phyloP scores from a whole-genome alignment of 1,140 invertebrate species.

The Mycetomoellerius zeteki region DNA sequence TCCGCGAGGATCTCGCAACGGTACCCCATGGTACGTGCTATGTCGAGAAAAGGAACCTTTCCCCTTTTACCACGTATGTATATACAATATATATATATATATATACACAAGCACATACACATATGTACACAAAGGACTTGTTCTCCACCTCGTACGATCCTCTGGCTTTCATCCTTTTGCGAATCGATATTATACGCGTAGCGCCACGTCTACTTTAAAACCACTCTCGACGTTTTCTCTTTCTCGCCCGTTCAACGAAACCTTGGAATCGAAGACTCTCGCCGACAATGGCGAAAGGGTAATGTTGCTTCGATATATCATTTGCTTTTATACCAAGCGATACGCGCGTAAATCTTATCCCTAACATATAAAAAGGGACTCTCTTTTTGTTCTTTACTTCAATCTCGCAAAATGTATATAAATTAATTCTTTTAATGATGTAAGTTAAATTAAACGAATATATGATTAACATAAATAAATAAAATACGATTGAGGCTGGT shows the following conservation, averaged over 20 bases:
- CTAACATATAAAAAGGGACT: background rate
- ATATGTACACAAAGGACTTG: background rate
- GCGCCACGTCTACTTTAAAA: conserved; percentile 61
- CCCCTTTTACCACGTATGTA: background rate
- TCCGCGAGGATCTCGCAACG: conserved; percentile 54
- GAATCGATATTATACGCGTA: conserved; percentile 56
- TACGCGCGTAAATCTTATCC: background rate
- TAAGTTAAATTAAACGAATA: too few relatives aligned
- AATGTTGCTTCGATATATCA: conserved; percentile 37
- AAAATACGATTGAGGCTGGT: too few relatives aligned
- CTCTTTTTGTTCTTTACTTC: background rate
- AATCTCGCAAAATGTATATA: background rate
- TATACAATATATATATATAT: background rate
- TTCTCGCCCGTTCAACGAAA: conserved; percentile 20
- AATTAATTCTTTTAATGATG: too few relatives aligned
- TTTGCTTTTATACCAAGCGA: conserved; percentile 33
- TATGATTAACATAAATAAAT: too few relatives aligned
- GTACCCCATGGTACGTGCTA: conserved; percentile 46
- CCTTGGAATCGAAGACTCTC: conserved; percentile 29
- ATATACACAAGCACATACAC: too few relatives aligned
- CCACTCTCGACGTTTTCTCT: conserved; percentile 58
- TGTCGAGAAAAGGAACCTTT: conserved; percentile 24
- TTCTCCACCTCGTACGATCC: conserved; percentile 27
- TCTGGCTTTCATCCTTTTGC: conserved; percentile 50
- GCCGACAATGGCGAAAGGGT: conserved; percentile 22